Base-by-base conservation (phyloP, 2,888 invertebrate genomes). In the Pseudoips prasinana region DNA sequence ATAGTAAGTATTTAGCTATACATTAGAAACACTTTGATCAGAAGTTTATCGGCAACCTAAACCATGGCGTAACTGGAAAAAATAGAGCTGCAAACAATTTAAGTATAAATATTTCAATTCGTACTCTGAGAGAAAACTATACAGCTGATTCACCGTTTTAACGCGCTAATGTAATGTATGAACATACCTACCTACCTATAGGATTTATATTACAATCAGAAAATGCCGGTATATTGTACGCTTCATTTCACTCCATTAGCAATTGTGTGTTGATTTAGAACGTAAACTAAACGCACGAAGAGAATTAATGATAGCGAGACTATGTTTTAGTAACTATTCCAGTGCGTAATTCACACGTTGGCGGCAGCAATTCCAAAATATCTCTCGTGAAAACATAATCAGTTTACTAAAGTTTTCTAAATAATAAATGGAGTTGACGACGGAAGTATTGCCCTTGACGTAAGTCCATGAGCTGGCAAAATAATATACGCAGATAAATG, bases 201-300 rank as follows among this genome's bases (percentile, higher is more conserved):
- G 3, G 2, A 3, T 14, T 14, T 5, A 14, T 46, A 36, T 27
- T 41, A 43, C 38, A 44, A 44, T 45, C 35, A 47, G 32, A 38
- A 42, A 46, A 39, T 41, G 29, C 38, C 32, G 33, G 42, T 35
- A 40, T 39, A 52, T 38, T 50, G 57, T 53, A 46, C 64, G 72
- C 68, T 72, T 67, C 49, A 73, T 73, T 69, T 77, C 66, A 71
- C 68, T 73, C 74, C 66, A 77, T 81, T 79, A 79, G 64, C 73
- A 75, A 69, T 73, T 62, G 63, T 58, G 55, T 71, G 68, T 73
- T 73, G 72, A 74, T 75, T 59, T 71, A 59, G 54, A 70, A 68
- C 65, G 73, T 78, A 78, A 77, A 67, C 67, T 50, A 58, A 69
- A 75, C 67, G 59, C 63, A 65, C 62, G 53, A n/a, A n/a, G n/a